A percentile compares a stretch with the other conserved stretches of the same genome.
Evolutionary conservation across 1,140 invertebrate genomes (phyloP).

Genomic region (Solenopsis fugax): DNA sequence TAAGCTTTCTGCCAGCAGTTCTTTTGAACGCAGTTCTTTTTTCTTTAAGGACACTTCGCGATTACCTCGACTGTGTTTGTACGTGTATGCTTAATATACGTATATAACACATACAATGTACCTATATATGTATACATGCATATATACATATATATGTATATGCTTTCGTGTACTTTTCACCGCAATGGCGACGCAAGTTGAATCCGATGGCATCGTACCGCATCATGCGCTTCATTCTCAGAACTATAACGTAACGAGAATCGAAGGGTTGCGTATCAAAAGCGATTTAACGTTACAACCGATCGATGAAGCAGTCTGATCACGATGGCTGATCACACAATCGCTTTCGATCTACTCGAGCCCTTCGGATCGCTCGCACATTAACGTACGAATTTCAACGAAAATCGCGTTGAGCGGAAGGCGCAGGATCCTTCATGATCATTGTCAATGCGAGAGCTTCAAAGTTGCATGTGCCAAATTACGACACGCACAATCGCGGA

Average conservation of each 20-base stretch:
- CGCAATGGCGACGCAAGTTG: constrained; percentile 38
- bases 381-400: constrained; percentile 26
- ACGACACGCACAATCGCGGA: neutral
- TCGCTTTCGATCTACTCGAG: neutral
- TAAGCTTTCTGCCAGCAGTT: constrained; percentile 64
- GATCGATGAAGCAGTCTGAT: neutral
- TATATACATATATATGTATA: neutral
- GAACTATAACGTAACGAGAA: constrained; percentile 6
- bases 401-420: constrained; percentile 38
- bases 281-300: neutral
- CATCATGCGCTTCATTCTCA: constrained; percentile 33
- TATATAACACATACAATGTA: constrained; percentile 5
- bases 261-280: constrained; percentile 30
- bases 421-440: neutral
- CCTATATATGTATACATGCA: neutral
- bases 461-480: constrained; percentile 44
- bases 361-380: constrained; percentile 3
- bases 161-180: constrained; percentile 24
- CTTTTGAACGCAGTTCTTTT: constrained; percentile 62
- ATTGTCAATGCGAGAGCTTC: neutral
- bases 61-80: constrained; percentile 59
- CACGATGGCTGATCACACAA: neutral
- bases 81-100: constrained; percentile 54
- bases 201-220: constrained; percentile 35
- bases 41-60: constrained; percentile 59